Evolutionary conservation across 2,113 vertebrate genomes (phyloP).

Genomic region (Gallinago paraguaiae): DNA sequence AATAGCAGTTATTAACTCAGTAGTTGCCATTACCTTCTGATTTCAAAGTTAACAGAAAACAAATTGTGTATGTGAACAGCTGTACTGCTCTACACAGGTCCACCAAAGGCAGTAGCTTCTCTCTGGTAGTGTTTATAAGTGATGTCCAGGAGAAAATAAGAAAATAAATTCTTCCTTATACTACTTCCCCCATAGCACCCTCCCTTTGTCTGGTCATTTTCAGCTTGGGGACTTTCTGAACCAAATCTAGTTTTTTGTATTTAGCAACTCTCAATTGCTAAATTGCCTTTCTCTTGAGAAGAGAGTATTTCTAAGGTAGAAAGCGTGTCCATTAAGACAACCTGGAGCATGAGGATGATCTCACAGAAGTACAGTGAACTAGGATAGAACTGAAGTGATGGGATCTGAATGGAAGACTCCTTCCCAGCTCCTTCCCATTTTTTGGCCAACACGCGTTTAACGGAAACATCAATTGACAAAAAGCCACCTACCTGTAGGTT

Average conservation of each 20-base stretch:
- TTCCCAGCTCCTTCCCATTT: neutral
- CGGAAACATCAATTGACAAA: neutral
- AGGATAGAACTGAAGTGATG: neutral
- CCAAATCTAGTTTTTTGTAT: neutral
- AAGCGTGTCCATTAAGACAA: neutral
- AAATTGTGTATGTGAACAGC: neutral
- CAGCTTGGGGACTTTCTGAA: neutral
- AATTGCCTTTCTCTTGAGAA: neutral
- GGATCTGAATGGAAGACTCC: neutral
- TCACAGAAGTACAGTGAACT: neutral
- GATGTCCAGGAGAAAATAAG: neutral
- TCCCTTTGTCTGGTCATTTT: neutral
- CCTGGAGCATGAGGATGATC: neutral
- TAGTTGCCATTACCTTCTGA: neutral
- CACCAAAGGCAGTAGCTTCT: neutral
- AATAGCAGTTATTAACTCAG: neutral
- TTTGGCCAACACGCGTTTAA: neutral
- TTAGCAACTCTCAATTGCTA: neutral
- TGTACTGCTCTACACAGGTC: neutral
- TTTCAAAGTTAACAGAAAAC: neutral
- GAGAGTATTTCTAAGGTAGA: neutral
- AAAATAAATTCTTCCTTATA: neutral
- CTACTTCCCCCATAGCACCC: neutral
- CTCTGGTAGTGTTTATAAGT: neutral
- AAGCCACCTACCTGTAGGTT: conserved; percentile 77